Conservation (phyloP, 2,797 vertebrate genomes). For the Phalloptychus januarius region DNA sequence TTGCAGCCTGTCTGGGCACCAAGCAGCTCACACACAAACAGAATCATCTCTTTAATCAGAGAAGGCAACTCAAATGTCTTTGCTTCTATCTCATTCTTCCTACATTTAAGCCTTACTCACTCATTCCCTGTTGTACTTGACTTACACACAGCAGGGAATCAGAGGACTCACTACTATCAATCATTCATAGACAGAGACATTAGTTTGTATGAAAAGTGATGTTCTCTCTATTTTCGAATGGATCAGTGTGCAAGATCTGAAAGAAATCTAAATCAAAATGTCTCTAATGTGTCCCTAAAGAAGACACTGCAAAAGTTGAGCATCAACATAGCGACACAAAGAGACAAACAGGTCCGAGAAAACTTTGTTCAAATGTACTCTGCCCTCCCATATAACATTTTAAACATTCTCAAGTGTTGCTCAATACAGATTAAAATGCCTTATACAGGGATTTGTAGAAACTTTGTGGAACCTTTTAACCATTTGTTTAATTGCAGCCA, state of each 20-base stretch:
- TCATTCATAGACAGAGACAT: constrained; percentile 54
- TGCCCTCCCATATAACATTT: neutral
- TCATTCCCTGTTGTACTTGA: constrained; percentile 25
- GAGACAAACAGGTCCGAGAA: neutral
- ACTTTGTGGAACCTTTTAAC: too few relatives aligned
- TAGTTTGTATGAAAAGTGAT: constrained; percentile 33
- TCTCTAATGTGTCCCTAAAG: neutral
- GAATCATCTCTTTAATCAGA: constrained; percentile 45
- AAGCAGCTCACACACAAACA: constrained; percentile 27
- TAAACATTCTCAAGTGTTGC: neutral
- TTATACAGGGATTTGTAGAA: too few relatives aligned
- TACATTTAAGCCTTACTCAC: constrained; percentile 17
- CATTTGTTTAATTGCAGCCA: neutral
- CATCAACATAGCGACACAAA: neutral
- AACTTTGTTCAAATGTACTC: neutral
- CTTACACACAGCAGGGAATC: constrained; percentile 13
- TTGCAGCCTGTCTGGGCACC: constrained; percentile 39
- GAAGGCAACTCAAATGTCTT: constrained; percentile 31
- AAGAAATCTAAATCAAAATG: constrained; percentile 6
- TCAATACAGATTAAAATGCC: neutral
- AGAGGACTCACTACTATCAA: constrained; percentile 41
- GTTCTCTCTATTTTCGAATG: constrained; percentile 20
- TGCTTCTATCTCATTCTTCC: constrained; percentile 22
- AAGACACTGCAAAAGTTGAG: neutral
- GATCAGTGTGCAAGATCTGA: constrained; percentile 34